A percentile compares a stretch with the other conserved stretches of the same genome.
These are phyloP conservation scores for Eristalinus aeneus DNA, from an alignment of 2,888 invertebrate genomes.

Conservation along the genomic window DNA sequence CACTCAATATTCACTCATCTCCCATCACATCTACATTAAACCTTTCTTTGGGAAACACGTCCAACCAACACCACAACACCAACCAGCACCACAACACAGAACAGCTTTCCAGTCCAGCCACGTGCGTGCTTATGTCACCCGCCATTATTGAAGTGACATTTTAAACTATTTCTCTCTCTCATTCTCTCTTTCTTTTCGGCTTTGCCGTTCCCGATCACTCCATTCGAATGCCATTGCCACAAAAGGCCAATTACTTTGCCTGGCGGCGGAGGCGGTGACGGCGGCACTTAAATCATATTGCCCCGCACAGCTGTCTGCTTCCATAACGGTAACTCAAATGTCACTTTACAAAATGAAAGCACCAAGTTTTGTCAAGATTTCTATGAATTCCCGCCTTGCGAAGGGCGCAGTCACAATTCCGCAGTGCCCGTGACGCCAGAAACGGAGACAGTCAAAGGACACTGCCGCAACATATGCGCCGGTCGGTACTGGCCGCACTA, in stretches of 20 bases:
- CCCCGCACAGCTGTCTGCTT: background rate
- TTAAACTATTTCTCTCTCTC: constrained; percentile 11
- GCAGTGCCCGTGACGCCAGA: constrained; percentile 15
- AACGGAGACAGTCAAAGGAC: constrained; percentile 22
- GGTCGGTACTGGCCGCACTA: constrained; percentile 24
- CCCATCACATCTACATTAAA: no score
- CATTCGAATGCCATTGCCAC: constrained; percentile 7
- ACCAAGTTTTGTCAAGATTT: constrained; percentile 47
- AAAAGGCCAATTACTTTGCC: constrained; percentile 40
- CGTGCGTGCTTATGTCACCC: constrained; percentile 46
- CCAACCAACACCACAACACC: no score
- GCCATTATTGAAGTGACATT: constrained; percentile 39
- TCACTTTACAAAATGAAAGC: constrained; percentile 55
- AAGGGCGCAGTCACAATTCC: constrained; percentile 44
- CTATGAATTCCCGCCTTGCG: constrained; percentile 20
- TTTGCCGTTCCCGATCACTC: background rate
- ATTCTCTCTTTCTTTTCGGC: background rate
- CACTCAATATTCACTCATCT: no score
- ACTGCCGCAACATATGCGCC: constrained; percentile 57
- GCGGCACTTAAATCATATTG: constrained; percentile 52
- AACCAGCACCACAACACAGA: no score
- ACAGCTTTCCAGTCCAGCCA: background rate
- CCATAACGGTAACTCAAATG: constrained; percentile 54
- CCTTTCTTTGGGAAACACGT: no score
- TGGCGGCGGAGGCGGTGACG: constrained; percentile 24